These are phyloP conservation scores for Rallus crepitans DNA, from an alignment of 2,797 vertebrate genomes.

Conservation along the genomic window DNA sequence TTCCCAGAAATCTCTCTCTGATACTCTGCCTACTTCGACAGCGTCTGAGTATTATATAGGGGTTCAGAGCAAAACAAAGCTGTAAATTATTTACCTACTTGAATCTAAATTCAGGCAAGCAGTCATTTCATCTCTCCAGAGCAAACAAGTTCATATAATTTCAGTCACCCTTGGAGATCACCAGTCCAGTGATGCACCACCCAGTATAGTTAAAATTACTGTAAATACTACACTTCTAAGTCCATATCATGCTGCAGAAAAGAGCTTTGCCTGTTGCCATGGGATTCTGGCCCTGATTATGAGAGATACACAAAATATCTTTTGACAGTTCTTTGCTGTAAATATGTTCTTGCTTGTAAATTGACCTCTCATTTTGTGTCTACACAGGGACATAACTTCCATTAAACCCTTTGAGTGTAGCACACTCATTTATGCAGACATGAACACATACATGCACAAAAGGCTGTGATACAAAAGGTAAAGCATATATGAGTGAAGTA, in stretches of 20 bases:
- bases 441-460: rapidly evolving
- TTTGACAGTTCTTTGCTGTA: neutral
- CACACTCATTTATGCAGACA: neutral
- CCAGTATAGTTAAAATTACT: neutral
- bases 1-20: conserved; percentile 6
- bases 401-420: neutral
- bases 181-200: neutral
- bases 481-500: neutral
- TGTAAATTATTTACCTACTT: conserved; percentile 38
- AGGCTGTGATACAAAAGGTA: neutral
- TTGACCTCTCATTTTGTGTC: neutral
- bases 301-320: neutral
- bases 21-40: rapidly evolving
- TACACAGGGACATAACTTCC: neutral
- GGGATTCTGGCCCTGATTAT: neutral
- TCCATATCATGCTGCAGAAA: neutral
- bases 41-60: neutral
- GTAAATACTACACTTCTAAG: neutral
- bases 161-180: neutral
- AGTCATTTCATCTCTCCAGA: neutral
- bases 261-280: conserved; percentile 20
- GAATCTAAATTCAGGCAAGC: neutral
- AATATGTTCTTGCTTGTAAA: neutral
- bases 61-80: conserved; percentile 46
- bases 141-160: neutral